Evolutionary conservation across 2,888 invertebrate genomes (phyloP), one percentile per base, ranked within the genome.

Genomic region (Platycheirus rosarum): DNA sequence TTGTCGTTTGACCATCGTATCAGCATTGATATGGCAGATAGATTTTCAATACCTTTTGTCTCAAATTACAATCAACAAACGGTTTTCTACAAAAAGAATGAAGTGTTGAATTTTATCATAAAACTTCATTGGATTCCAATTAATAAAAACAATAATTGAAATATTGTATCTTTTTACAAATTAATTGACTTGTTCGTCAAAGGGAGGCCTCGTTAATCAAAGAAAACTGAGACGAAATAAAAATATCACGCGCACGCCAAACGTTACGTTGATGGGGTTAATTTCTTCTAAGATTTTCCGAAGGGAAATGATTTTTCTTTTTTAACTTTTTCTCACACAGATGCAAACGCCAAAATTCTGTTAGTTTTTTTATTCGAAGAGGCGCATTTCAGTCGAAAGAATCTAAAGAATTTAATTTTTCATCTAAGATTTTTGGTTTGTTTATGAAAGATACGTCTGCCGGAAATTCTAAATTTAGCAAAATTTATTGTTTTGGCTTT

Each of bases 351-450:
- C 11, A 26, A n/a, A 26, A 42, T 42, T n/a, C 42, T 60, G 14
- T 16, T 11, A 18, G 16, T 9, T 14, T 29, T 53, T n/a, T 4
- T 16, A 11, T 32, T 11, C 16, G 32, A 20, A n/a, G 46, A 6
- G 4, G 37, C 13, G 20, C 20, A 13, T 20, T 23, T 14, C 40
- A 2, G 26, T 42, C 20, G 37, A 13, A 3, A 13, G 57, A 57
- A 60, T 60, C 42, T 60, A 8, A 60, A 26, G 57, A 60, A 60
- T 60, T 42, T 60, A 20, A 55, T 55, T n/a, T 60, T 2, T 5
- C 5, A 6, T n/a, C 13, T n/a, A 37, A 23, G 32, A 14, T 1
- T 49, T 11, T 5, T 16, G 11, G 14, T 13, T 40, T 55, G 53
- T 53, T 55, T 55, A 40, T 55, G 7, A 40, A 1, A 40, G 5